Evolutionary conservation across 2,113 vertebrate genomes (phyloP), one percentile per base, ranked within the genome.

Genomic region (Atherinomorus stipes): DNA sequence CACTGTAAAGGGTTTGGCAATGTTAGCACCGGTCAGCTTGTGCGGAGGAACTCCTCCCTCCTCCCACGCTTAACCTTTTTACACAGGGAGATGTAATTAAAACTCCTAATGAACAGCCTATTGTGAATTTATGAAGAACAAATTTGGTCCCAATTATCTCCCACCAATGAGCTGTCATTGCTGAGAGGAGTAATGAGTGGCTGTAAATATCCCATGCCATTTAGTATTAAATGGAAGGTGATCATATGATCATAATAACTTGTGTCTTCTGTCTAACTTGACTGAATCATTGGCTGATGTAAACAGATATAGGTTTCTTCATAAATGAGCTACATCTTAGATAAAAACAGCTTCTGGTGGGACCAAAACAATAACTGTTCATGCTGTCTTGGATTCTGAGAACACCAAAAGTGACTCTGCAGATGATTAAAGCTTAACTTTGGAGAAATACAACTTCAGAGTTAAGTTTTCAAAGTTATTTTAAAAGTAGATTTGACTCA

Each of bases 111-210:
- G 67, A 84, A 40, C 50, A 83, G 63, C 49, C 67, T 54, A 79
- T 66, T 81, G 76, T 69, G 74, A 84, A 86, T 91, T 81, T 79
- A 81, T 90, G 83, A 86, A 86, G 78, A 84, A 58, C 61, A 83
- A 63, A 88, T 88, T 80, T 77, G 54, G 59, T 85, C 59, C 58
- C 67, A 87, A 77, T 91, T 77, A 87, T 75, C 70, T 62, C 26
- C 44, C 11, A 80, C 68, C 84, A 80, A 85, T 84, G 78, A 63
- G 62, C 69, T 84, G 84, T 81, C 70, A 64, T n/a, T 47, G 62
- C 58, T 54, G 47, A 71, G 76, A 28, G 67, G 78, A 87, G 50
- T 86, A 74, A 88, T 75, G 53, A 81, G 73, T 37, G 45, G 58
- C 75, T 80, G 80, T 78, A 84, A 84, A 83, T 85, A 85, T 63